Conservation (phyloP, 2,113 vertebrate species). For the Pyrgilauda ruficollis region DNA sequence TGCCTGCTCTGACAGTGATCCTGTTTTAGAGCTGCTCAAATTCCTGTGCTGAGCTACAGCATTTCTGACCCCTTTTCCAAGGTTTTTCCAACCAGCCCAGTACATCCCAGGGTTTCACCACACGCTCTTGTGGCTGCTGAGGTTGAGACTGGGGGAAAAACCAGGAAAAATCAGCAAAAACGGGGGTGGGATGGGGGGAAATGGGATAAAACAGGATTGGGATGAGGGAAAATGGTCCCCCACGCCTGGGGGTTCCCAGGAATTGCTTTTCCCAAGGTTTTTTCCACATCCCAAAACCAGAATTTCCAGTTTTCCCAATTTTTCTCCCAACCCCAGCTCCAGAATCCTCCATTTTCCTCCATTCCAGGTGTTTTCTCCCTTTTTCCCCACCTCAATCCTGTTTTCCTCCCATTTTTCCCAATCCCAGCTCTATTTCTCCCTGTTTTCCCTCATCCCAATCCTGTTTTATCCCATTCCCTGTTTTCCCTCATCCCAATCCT, state of each 20-base stretch:
- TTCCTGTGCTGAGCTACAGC: accelerated
- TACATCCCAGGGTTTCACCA: not conserved
- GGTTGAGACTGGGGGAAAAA: not conserved
- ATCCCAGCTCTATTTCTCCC: too few species aligned
- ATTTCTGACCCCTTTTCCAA: accelerated
- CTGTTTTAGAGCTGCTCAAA: not conserved
- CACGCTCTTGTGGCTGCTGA: not conserved
- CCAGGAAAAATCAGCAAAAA: not conserved
- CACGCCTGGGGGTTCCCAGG: not conserved
- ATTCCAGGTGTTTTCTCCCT: not conserved
- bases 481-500: not conserved
- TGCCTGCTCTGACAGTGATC: not conserved
- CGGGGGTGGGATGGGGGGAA: not conserved
- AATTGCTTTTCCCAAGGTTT: not conserved
- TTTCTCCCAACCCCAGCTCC: not conserved
- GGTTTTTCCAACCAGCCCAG: not conserved
- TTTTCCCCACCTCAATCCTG: not conserved
- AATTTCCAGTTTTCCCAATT: not conserved
- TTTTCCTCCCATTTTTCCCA: not conserved
- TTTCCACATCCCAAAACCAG: not conserved
- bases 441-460: not conserved
- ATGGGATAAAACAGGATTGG: not conserved
- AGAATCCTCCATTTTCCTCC: not conserved
- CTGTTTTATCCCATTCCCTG: not conserved
- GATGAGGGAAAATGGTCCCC: not conserved